Conservation (phyloP, 2,113 vertebrate species). For the Cyanistes caeruleus region DNA sequence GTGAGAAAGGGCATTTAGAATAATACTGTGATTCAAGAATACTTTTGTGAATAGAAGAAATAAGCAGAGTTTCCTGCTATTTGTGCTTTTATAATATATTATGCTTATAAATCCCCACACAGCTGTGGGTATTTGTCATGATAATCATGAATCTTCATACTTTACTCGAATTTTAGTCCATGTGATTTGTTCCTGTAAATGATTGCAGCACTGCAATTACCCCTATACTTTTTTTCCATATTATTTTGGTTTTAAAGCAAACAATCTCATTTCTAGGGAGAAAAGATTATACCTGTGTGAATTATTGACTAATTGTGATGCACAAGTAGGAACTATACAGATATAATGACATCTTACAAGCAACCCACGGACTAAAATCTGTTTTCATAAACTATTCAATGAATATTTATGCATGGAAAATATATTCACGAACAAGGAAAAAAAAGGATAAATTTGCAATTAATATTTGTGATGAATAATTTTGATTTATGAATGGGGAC, state of each 20-base stretch:
- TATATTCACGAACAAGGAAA: neutral
- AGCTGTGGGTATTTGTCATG: slow-evolving; percentile 62
- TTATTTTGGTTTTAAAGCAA: neutral
- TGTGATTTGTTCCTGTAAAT: neutral
- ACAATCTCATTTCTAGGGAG: neutral
- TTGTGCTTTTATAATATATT: slow-evolving; percentile 23
- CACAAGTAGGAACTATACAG: neutral
- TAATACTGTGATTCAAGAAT: slow-evolving; percentile 41
- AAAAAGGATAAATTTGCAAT: slow-evolving; percentile 44
- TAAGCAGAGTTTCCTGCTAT: slow-evolving; percentile 57
- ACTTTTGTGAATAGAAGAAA: slow-evolving; percentile 54
- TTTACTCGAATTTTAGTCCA: slow-evolving; percentile 12
- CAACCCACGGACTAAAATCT: neutral
- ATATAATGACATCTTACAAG: neutral
- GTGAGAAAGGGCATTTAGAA: neutral
- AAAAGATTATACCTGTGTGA: neutral
- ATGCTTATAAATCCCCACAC: slow-evolving; percentile 33
- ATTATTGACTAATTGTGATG: neutral
- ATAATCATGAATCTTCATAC: slow-evolving; percentile 33
- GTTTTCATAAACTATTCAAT: slow-evolving; percentile 6
- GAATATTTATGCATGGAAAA: slow-evolving; percentile 47
- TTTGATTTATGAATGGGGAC: slow-evolving; percentile 4
- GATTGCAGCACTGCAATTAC: neutral
- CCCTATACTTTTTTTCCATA: neutral
- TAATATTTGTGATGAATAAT: slow-evolving; percentile 46